Conservation (phyloP, 2,113 vertebrate genomes). For the Chunga burmeisteri region DNA sequence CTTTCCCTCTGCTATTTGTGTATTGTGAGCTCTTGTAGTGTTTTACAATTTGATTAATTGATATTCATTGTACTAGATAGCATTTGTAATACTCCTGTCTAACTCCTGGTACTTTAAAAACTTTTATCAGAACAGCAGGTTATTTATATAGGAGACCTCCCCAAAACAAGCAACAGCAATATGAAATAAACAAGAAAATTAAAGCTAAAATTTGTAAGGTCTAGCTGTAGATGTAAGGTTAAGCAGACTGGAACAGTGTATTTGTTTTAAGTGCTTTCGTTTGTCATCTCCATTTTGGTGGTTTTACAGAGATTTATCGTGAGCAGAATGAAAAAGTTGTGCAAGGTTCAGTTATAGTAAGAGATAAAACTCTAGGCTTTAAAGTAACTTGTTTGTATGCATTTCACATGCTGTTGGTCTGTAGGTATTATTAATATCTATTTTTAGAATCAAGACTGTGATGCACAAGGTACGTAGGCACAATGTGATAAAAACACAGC, state of each 20-base stretch:
- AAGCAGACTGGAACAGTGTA: conserved; percentile 41
- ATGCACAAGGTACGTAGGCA: conserved; percentile 52
- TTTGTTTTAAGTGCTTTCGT: conserved; percentile 18
- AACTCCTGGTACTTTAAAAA: conserved; percentile 64
- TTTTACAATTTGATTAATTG: conserved; percentile 82
- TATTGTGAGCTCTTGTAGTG: conserved; percentile 77
- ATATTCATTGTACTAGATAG: conserved; percentile 78
- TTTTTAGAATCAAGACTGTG: conserved; percentile 66
- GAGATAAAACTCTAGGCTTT: conserved; percentile 33
- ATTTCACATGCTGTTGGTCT: conserved; percentile 55
- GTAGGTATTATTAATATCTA: conserved; percentile 68
- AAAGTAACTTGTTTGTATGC: conserved; percentile 59
- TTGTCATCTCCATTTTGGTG: background rate
- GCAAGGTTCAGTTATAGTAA: background rate
- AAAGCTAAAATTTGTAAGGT: conserved; percentile 34
- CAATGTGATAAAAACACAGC: conserved; percentile 72
- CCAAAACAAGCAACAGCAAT: conserved; percentile 45
- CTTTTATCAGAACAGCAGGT: conserved; percentile 66
- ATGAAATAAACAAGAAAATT: conserved; percentile 54
- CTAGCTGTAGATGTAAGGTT: conserved; percentile 46
- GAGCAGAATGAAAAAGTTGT: conserved; percentile 40
- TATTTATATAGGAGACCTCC: conserved; percentile 64
- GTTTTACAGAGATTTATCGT: background rate
- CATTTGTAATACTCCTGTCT: conserved; percentile 73
- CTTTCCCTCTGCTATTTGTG: conserved; percentile 78